phyloP scores from a whole-genome alignment of 2,888 invertebrate species.

The Unio delphinus region DNA sequence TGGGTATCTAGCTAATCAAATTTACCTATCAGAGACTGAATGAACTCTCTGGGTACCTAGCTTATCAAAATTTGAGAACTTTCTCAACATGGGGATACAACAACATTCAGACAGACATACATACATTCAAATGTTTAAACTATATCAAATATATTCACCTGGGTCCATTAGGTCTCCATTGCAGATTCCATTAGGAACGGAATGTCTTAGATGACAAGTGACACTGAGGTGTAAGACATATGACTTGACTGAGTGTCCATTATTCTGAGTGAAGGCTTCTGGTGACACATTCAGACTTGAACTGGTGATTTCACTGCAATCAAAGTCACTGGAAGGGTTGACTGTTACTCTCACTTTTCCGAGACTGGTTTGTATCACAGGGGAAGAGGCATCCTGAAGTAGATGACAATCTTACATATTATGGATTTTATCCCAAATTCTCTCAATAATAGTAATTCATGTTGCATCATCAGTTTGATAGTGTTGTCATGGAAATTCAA shows the following conservation, averaged over 20 bases:
- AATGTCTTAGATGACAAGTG: conserved; percentile 58
- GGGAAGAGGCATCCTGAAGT: conserved; percentile 53
- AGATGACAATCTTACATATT: neutral
- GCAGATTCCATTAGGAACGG: conserved; percentile 51
- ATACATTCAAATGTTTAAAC: conserved; percentile 1
- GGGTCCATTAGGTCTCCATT: conserved; percentile 51
- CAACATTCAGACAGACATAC: neutral
- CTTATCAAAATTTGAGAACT: no score
- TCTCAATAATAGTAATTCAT: neutral
- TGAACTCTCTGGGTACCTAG: no score
- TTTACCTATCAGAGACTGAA: no score
- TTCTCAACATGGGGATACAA: no score
- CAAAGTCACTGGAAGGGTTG: conserved; percentile 54
- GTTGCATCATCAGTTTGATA: conserved; percentile 2
- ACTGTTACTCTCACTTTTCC: conserved; percentile 65
- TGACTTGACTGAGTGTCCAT: conserved; percentile 86
- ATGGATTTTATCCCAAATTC: no score
- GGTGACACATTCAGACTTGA: conserved; percentile 89
- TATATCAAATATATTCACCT: conserved; percentile 4
- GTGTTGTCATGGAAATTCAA: neutral
- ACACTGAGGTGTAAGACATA: conserved; percentile 86
- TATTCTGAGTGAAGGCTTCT: conserved; percentile 85
- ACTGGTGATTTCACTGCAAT: conserved; percentile 66
- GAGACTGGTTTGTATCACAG: conserved; percentile 57
- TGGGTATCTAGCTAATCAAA: no score